Conservation (phyloP, 2,113 vertebrate species). For the Hylia prasina region DNA sequence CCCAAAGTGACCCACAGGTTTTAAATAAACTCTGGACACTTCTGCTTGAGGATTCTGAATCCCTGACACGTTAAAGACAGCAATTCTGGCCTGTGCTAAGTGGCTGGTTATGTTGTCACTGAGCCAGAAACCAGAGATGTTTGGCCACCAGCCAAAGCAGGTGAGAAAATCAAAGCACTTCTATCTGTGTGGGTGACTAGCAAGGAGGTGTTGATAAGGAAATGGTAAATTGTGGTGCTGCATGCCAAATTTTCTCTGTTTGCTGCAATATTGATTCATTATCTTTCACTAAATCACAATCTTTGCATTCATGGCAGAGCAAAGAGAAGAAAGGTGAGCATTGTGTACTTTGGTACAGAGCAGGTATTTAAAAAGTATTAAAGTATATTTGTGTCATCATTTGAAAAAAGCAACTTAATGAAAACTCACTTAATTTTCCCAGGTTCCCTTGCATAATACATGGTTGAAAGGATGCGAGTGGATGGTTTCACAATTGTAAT, state of each 20-base stretch:
- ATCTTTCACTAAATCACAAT: neutral
- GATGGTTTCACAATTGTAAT: constrained; percentile 88
- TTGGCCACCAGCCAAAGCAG: neutral
- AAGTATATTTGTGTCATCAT: neutral
- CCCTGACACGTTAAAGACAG: neutral
- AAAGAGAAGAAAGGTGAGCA: neutral
- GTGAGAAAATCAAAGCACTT: neutral
- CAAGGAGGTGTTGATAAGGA: neutral
- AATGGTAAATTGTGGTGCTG: neutral
- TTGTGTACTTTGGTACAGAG: neutral
- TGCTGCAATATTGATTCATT: neutral
- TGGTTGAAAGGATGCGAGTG: constrained; percentile 91
- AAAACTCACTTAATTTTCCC: constrained; percentile 92
- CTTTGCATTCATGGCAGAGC: neutral
- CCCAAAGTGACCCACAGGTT: neutral
- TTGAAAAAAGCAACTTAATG: neutral
- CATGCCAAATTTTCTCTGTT: neutral
- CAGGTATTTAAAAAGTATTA: neutral
- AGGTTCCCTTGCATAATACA: constrained; percentile 97
- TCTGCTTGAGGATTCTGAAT: neutral
- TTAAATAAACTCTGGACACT: neutral
- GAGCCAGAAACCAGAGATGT: neutral
- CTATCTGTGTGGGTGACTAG: neutral
- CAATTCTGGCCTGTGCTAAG: neutral
- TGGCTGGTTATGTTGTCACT: neutral